phyloP scores from a whole-genome alignment of 2,113 vertebrate species.

The Charina bottae region DNA sequence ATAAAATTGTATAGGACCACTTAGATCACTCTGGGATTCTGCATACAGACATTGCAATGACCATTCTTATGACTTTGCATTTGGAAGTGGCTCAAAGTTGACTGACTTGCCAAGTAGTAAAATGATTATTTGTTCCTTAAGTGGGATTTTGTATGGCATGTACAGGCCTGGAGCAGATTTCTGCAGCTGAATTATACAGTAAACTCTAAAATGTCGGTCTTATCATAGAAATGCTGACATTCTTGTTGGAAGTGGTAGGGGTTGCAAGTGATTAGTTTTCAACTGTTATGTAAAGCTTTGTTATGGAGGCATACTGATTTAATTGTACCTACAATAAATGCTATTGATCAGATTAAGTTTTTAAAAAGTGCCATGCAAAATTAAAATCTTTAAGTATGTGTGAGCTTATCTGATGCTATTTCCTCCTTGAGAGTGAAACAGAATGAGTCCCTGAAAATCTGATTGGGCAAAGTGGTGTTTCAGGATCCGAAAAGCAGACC shows the following conservation, averaged over 20 bases:
- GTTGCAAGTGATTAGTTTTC: background rate
- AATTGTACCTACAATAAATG: too few species aligned
- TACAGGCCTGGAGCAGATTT: conserved; percentile 25
- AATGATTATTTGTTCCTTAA: conserved; percentile 28
- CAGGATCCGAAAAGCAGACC: too few species aligned
- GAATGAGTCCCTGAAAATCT: background rate
- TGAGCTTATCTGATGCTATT: conserved; percentile 24
- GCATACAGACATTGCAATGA: background rate
- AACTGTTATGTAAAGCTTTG: background rate
- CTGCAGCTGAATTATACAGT: background rate
- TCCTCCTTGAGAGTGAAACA: background rate
- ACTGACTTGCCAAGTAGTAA: background rate
- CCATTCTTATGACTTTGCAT: conserved; percentile 21
- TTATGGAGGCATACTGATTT: background rate
- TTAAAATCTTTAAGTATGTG: background rate
- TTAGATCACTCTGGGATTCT: background rate
- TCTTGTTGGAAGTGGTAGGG: background rate
- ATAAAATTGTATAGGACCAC: conserved; percentile 18
- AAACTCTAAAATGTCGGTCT: background rate
- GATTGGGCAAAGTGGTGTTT: too few species aligned
- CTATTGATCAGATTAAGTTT: too few species aligned
- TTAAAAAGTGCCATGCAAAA: conserved; percentile 8
- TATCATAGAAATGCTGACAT: conserved; percentile 19
- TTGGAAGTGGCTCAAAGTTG: conserved; percentile 32
- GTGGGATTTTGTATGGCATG: conserved; percentile 26